Evolutionary conservation across 1,140 invertebrate species (phyloP), one percentile per base, ranked within the genome.

Genomic region (Orchesella cincta): DNA sequence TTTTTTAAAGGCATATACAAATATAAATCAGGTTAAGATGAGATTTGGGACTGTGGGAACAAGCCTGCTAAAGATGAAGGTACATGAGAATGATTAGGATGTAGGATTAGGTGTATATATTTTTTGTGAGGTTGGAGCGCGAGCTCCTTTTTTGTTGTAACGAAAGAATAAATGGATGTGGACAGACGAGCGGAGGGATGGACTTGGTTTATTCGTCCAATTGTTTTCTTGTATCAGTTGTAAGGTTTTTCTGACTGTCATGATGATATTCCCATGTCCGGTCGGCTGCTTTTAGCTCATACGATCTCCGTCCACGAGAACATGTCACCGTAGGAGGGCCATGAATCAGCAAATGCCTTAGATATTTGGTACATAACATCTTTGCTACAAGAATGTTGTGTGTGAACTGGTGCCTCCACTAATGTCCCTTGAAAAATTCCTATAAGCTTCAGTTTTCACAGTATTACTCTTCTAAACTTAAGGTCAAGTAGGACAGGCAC

Each of bases 261-360:
- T n/a, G n/a, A n/a, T n/a, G n/a, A n/a, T n/a, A n/a, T n/a, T n/a
- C n/a, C n/a, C 14, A 31, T 5, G 62, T 33, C 31, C 28, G 62
- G 12, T 67, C 62, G 62, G 62, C 62, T 26, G 62, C 31, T 67
- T 67, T 67, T 16, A 12, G 62, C 62, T 33, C 29, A 67, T 67
- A 14, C 31, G 62, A 67, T 31, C 62, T 67, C 12, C 3, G 29
- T 67, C 31, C 31, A 67, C 62, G 8, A 33, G 62, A 67, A 67
- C 62, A 67, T 33, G 31, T 67, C 62, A 67, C 62, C 62, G 31
- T 26, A 67, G 62, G 62, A 67, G 62, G 31, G 62, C 62, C 31
- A 33, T 67, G 62, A 67, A 31, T 67, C 8, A 33, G 62, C 62
- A 67, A 67, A 67, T 67, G n/a, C 62, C 31, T 67, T 67, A 67